phyloP scores from a whole-genome alignment of 1,140 invertebrate species.

The Hypsibius dujardini region DNA sequence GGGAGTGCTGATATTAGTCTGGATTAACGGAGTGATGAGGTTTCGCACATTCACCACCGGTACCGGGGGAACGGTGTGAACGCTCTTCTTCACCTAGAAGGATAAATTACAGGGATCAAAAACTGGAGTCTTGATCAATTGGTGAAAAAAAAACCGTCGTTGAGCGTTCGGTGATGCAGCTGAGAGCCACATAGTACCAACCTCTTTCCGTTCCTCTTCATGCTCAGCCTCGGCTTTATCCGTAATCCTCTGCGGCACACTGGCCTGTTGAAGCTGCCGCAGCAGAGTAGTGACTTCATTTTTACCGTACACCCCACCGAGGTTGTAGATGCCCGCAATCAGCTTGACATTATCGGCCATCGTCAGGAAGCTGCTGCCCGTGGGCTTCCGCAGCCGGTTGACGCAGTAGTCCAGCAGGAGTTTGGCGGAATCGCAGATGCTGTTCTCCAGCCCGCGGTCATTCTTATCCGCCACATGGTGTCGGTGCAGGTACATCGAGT shows the following conservation, averaged over 20 bases:
- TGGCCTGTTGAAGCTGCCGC: background rate
- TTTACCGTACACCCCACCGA: background rate
- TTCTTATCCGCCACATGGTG: background rate
- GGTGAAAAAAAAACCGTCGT: too few relatives aligned
- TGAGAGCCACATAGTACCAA: too few relatives aligned
- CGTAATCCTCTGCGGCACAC: background rate
- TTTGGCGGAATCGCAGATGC: background rate
- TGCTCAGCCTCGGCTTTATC: background rate
- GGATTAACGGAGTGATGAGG: background rate
- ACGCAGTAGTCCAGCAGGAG: slow-evolving; percentile 6
- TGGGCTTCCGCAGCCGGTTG: background rate
- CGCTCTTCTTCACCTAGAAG: background rate
- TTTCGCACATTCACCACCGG: slow-evolving; percentile 5
- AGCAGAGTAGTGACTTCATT: background rate
- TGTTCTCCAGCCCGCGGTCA: background rate
- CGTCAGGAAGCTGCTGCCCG: slow-evolving; percentile 2
- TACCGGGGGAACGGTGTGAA: background rate
- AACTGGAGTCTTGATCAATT: too few relatives aligned
- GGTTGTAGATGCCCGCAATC: background rate
- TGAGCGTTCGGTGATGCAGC: too few relatives aligned
- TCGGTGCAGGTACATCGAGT: background rate
- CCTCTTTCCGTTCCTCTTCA: background rate
- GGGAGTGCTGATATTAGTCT: too few relatives aligned
- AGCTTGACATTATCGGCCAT: background rate
- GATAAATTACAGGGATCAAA: too few relatives aligned